Percentiles rank a stretch among this genome's conserved stretches.
Evolutionary conservation across 1,140 invertebrate species (phyloP).

Genomic region (Anastrepha ludens): DNA sequence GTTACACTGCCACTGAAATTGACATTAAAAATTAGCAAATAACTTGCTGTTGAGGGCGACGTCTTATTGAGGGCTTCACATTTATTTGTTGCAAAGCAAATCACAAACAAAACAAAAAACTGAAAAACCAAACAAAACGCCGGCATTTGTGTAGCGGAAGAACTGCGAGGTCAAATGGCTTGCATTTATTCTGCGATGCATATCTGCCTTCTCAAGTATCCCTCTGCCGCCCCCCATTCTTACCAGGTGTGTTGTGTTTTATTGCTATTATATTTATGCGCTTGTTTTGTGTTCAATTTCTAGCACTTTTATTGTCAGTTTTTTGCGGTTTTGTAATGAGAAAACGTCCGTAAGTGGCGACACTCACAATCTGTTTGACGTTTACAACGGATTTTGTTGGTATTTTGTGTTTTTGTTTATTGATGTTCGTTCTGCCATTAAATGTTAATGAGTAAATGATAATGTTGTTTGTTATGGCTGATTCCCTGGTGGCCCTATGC

Average conservation of each 20-base stretch:
- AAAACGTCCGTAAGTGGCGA: neutral
- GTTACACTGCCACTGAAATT: constrained; percentile 28
- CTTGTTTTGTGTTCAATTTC: constrained; percentile 9
- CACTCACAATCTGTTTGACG: neutral
- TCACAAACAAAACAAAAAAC: neutral
- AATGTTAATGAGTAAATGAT: neutral
- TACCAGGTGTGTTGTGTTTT: neutral
- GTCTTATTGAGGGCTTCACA: neutral
- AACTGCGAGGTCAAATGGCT: neutral
- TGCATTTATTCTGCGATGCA: constrained; percentile 20
- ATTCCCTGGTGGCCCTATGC: neutral
- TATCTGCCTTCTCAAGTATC: neutral
- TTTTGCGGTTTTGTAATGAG: constrained; percentile 28
- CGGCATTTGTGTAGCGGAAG: constrained; percentile 28
- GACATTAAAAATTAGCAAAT: constrained; percentile 36
- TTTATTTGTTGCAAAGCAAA: constrained; percentile 13
- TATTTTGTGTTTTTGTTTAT: neutral
- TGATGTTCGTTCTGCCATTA: neutral
- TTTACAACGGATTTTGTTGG: constrained; percentile 3
- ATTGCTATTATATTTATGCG: neutral
- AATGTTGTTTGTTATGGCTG: neutral
- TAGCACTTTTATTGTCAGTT: neutral
- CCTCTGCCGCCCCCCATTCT: neutral
- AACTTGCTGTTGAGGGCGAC: constrained; percentile 6
- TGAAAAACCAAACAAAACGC: neutral